Evolutionary conservation across 2,113 vertebrate species (phyloP).

Genomic region (Kobus ellipsiprymnus): DNA sequence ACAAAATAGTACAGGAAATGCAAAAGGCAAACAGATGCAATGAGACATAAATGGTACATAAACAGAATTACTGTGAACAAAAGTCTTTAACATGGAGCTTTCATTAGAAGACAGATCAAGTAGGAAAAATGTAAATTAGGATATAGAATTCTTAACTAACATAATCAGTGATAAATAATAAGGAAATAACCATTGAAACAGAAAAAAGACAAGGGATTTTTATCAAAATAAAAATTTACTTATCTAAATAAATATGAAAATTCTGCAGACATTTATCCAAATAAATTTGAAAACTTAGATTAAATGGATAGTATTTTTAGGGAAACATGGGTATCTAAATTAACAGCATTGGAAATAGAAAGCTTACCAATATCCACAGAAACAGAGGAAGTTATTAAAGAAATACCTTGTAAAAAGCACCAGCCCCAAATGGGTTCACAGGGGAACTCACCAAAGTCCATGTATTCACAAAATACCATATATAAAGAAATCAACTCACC

Average conservation of each 20-base stretch:
- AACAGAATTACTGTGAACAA: background rate
- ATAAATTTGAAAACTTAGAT: background rate
- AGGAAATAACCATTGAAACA: background rate
- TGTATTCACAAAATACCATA: background rate
- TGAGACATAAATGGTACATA: background rate
- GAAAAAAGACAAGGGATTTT: background rate
- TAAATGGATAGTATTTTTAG: background rate
- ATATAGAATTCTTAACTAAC: background rate
- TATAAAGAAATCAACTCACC: background rate
- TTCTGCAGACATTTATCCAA: background rate
- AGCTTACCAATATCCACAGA: background rate
- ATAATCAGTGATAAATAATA: background rate
- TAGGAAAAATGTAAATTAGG: background rate
- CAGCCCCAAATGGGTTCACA: background rate
- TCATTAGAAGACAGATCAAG: background rate
- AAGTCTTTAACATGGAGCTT: background rate
- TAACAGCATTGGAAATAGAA: background rate
- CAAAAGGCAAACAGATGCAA: background rate
- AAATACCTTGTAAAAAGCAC: background rate
- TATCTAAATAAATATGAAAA: background rate
- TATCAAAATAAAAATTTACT: background rate
- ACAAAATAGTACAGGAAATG: background rate
- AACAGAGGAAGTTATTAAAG: background rate
- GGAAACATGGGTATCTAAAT: background rate
- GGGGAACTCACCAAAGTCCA: background rate